Evolutionary conservation across 2,113 vertebrate genomes (phyloP).

Genomic region (Climacteris rufus): DNA sequence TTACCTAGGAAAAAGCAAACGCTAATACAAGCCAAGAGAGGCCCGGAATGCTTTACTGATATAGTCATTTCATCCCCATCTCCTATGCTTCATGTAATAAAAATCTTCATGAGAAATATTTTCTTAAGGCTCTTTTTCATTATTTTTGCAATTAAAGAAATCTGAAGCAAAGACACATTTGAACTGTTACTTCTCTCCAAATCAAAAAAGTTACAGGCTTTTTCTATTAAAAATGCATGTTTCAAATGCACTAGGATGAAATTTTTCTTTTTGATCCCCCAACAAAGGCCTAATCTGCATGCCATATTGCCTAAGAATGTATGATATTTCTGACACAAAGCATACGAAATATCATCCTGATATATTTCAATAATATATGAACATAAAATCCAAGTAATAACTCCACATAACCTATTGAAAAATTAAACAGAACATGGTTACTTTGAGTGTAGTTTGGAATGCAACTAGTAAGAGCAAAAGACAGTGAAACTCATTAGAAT

Average conservation of each 20-base stretch:
- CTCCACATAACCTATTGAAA: background rate
- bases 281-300: background rate
- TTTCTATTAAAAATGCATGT: background rate
- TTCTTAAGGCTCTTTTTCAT: background rate
- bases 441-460: background rate
- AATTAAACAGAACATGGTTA: background rate
- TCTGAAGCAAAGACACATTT: background rate
- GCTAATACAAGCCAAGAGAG: background rate
- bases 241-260: background rate
- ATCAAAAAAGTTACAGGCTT: background rate
- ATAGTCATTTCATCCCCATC: background rate
- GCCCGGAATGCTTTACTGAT: background rate
- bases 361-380: background rate
- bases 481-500: background rate
- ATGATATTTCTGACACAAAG: background rate
- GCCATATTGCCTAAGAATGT: background rate
- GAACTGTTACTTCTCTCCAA: background rate
- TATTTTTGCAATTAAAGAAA: background rate
- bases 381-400: background rate
- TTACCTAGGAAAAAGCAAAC: background rate
- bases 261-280: background rate
- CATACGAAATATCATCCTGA: background rate
- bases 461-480: background rate
- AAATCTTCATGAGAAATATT: background rate
- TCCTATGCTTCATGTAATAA: background rate